Percentiles rank a stretch among this genome's conserved stretches.
Evolutionary conservation across 2,797 vertebrate genomes (phyloP).

Genomic region (Scyliorhinus canicula): DNA sequence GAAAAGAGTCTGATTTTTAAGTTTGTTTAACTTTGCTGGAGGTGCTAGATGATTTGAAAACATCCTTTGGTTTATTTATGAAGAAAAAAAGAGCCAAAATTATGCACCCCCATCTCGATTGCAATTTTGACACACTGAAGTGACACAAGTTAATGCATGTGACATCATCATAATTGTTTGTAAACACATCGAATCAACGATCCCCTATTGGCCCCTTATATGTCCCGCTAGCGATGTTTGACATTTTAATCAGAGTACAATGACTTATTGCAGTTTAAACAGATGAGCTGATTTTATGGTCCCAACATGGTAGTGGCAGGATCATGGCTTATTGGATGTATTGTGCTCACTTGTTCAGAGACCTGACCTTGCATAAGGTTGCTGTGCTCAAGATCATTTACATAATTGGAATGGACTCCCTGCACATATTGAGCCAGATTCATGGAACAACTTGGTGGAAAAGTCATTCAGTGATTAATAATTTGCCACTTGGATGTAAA

Average conservation of each 20-base stretch:
- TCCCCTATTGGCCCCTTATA: neutral
- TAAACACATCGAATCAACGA: neutral
- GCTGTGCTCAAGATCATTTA: neutral
- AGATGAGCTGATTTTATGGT: neutral
- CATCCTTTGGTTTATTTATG: neutral
- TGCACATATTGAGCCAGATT: neutral
- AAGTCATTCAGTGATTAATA: neutral
- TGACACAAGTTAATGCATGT: neutral
- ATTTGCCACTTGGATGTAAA: neutral
- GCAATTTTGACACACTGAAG: neutral
- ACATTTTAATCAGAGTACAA: neutral
- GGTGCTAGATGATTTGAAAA: neutral
- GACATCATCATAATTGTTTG: neutral
- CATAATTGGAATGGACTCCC: neutral
- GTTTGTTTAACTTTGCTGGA: neutral
- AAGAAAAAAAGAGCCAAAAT: neutral
- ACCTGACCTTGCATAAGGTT: neutral
- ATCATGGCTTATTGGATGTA: neutral
- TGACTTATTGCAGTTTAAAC: neutral
- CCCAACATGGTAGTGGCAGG: neutral
- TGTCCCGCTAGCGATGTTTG: neutral
- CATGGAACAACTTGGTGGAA: neutral
- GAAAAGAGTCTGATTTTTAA: neutral
- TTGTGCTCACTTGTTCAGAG: neutral
- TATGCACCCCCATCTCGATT: neutral